Base-by-base conservation (phyloP, 2,888 invertebrate species). In the Thymelicus lineola region DNA sequence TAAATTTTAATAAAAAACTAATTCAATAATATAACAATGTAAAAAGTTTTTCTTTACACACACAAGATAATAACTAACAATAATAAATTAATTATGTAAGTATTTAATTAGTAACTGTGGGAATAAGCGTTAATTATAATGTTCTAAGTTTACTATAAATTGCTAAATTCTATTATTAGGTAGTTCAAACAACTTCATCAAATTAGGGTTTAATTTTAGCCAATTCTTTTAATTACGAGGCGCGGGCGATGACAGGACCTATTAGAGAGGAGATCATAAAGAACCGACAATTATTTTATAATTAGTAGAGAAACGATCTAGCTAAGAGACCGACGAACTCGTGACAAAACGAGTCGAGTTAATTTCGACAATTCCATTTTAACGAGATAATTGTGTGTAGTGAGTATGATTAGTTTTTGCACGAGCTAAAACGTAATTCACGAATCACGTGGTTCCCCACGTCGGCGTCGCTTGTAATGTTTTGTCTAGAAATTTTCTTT, bases 311-410 rank as follows among this genome's bases (percentile, higher is more conserved):
- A 68, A 68, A 20, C 46, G 15, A 20, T 48, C 42, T 10, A 38
- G 38, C 28, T 12, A 10, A 10, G 10, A 42, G 10, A 4, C 28
- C 38, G 4, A 57, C 15, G 6, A 45, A 61, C 20, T 57, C 57
- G 58, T 63, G 62, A 69, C 62, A 58, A 61, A 67, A 55, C 55
- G 45, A 55, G 55, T 55, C 15, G 53, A 55, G 42, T 67, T 61
- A 35, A 61, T 61, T 67, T 67, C 61, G 55, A 60, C 67, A 67
- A 67, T 67, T 61, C 17, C 61, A 48, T 61, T 61, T 67, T 67
- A 67, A 67, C 45, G 61, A 67, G 67, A 55, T 61, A 67, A 67
- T 67, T 61, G 67, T 55, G 67, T 45, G 36, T 67, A 67, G 61
- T 67, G 55, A 55, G 61, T 61, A 61, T 61, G 35, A 67, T 67